These are phyloP conservation scores for Trinectes maculatus DNA, from an alignment of 2,113 vertebrate genomes.

Conservation along the genomic window DNA sequence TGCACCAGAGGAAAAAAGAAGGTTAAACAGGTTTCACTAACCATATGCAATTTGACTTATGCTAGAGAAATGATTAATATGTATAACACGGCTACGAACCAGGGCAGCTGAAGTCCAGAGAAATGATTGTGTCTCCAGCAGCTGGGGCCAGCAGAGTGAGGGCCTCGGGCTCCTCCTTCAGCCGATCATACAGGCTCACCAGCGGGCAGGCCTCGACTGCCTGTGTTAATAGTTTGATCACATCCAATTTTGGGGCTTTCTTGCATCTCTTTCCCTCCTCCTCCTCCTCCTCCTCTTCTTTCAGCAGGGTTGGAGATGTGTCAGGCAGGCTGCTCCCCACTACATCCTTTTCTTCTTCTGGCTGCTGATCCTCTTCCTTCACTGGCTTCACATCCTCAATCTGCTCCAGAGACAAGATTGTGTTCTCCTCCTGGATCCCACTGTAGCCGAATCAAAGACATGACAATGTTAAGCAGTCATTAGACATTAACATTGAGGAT, in stretches of 20 bases:
- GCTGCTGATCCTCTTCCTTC: conserved; percentile 70
- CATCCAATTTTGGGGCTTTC: conserved; percentile 80
- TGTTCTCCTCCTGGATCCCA: conserved; percentile 91
- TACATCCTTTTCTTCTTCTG: conserved; percentile 71
- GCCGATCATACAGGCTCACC: conserved; percentile 87
- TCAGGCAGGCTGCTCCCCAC: conserved; percentile 50
- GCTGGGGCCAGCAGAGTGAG: conserved; percentile 93
- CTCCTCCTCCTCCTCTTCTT: conserved; percentile 19
- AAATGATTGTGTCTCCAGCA: conserved; percentile 92
- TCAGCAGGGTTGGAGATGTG: conserved; percentile 3
- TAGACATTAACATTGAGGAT: neutral
- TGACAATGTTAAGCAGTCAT: conserved; percentile 2
- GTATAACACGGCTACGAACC: conserved; percentile 77
- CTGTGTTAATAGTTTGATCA: conserved; percentile 85
- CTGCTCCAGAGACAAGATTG: conserved; percentile 95
- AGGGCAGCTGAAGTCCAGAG: conserved; percentile 89
- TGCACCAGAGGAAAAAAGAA: conserved; percentile 43
- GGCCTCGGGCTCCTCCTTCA: conserved; percentile 92
- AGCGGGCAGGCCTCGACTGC: conserved; percentile 73
- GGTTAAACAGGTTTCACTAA: neutral
- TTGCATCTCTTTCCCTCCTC: conserved; percentile 20
- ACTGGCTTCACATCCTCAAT: conserved; percentile 83
- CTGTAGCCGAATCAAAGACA: conserved; percentile 80
- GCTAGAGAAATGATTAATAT: neutral
- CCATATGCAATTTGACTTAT: neutral